Evolutionary conservation across 2,888 invertebrate genomes (phyloP), one percentile per base, ranked within the genome.

Genomic region (Oxycera nigricornis): DNA sequence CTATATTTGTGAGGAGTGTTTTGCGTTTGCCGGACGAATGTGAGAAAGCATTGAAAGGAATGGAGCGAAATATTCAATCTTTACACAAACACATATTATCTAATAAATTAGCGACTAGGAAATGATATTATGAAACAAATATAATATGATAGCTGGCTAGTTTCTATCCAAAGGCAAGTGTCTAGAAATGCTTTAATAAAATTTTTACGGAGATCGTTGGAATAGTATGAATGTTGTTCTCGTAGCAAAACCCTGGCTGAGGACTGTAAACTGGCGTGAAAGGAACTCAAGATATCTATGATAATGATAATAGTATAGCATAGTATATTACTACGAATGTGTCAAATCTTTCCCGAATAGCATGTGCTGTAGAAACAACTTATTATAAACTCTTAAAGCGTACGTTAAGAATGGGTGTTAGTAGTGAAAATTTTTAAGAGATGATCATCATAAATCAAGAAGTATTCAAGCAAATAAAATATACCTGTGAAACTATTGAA

Each of bases 401-500:
- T 39, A 46, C 55, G 22, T 35, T 68, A 26, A 55, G 55, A 70
- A 55, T 70, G 70, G 22, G 55, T 35, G 55, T 70, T 70, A 46
- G 30, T 50, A 70, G 70, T 31, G 35, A 55, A 31, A 1, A 26
- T 50, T 68, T 68, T 68, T 30, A 52, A 59, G 52, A 26, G 55
- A 52, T 9, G 14, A 68, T 17, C 28, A 65, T 24, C 9, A 2
- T 41, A 72, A 50, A 72, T 68, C 57, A 62, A 50, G 17, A 61
- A 61, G 35, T 72, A 70, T 52, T 72, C 30, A 22, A 68, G 61
- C 35, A 61, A 70, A 41, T 61, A 74, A 65, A 72, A 72, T 35
- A 50, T 75, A 72, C 52, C 72, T 75, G 75, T 73, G 72, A 72
- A 75, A 74, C 28, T 55, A 39, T 65, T 62, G 28, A 72, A 35